phyloP scores from a whole-genome alignment of 1,140 invertebrate genomes.

The Trichonephila clavata region DNA sequence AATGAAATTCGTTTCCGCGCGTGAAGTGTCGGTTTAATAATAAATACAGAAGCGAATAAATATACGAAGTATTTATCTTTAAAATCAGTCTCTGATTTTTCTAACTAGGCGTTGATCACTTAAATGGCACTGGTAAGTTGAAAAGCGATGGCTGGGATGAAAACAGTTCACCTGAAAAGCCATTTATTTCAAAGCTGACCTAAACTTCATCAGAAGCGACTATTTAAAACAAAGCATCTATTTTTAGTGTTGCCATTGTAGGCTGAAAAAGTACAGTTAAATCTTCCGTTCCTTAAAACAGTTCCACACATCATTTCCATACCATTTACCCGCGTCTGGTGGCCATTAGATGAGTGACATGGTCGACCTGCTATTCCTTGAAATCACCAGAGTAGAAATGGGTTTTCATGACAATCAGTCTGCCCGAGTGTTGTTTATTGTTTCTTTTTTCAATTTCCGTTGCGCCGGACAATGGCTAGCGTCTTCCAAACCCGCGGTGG shows the following conservation, averaged over 20 bases:
- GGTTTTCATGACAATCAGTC: neutral
- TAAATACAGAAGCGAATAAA: too few relatives aligned
- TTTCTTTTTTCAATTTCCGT: slow-evolving; percentile 13
- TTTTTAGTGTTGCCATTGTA: neutral
- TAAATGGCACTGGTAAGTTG: too few relatives aligned
- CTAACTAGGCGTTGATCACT: too few relatives aligned
- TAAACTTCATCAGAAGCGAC: neutral
- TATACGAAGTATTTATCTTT: too few relatives aligned
- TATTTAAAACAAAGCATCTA: neutral
- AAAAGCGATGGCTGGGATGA: too few relatives aligned
- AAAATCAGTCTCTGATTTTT: too few relatives aligned
- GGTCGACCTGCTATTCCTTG: neutral
- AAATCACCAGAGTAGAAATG: slow-evolving; percentile 5
- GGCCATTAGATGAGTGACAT: neutral
- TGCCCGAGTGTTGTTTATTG: neutral
- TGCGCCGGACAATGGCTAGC: neutral
- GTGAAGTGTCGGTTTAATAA: too few relatives aligned
- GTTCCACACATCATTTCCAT: neutral
- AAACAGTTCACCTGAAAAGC: too few relatives aligned
- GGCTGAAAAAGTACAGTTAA: neutral
- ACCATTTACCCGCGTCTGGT: neutral
- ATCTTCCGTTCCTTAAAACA: neutral
- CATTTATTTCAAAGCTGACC: neutral
- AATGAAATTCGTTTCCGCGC: too few relatives aligned
- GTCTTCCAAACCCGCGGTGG: neutral